Conservation (phyloP, 1,140 invertebrate genomes). For the Drosophila virilis region DNA sequence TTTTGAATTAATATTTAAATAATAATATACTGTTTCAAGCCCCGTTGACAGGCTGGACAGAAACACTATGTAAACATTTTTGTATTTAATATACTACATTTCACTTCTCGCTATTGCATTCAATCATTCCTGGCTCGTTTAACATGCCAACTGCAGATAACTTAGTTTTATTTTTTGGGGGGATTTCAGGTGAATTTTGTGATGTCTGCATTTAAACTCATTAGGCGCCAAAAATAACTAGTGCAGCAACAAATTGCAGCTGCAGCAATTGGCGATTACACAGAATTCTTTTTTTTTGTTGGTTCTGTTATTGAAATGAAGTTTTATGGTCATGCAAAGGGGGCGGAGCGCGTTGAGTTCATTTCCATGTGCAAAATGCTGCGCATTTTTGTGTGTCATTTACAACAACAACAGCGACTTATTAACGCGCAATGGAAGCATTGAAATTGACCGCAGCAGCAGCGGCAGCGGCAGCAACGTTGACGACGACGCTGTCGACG, state of each 20-base stretch:
- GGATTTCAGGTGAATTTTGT: conserved; percentile 18
- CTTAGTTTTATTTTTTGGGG: conserved; percentile 12
- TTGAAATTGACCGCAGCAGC: conserved; percentile 70
- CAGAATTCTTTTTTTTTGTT: not conserved
- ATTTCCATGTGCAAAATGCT: conserved; percentile 67
- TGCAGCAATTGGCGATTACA: conserved; percentile 13
- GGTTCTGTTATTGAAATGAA: conserved; percentile 54
- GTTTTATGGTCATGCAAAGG: conserved; percentile 38
- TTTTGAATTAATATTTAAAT: too few relatives aligned
- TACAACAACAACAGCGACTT: conserved; percentile 53
- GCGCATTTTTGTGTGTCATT: conserved; percentile 57
- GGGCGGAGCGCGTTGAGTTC: conserved; percentile 46
- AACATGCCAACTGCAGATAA: conserved; percentile 8
- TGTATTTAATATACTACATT: not conserved
- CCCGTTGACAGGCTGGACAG: too few relatives aligned
- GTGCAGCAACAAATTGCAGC: conserved; percentile 43
- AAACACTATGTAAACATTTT: too few relatives aligned
- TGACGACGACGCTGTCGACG: conserved; percentile 21
- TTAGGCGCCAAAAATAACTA: conserved; percentile 35
- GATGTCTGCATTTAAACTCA: conserved; percentile 47
- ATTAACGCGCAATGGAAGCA: conserved; percentile 75
- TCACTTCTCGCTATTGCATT: not conserved
- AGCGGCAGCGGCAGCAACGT: conserved; percentile 3
- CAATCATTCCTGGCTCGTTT: not conserved
- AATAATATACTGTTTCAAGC: too few relatives aligned